Evolutionary conservation across 1,140 invertebrate species (phyloP).

Genomic region (Spodoptera frugiperda): DNA sequence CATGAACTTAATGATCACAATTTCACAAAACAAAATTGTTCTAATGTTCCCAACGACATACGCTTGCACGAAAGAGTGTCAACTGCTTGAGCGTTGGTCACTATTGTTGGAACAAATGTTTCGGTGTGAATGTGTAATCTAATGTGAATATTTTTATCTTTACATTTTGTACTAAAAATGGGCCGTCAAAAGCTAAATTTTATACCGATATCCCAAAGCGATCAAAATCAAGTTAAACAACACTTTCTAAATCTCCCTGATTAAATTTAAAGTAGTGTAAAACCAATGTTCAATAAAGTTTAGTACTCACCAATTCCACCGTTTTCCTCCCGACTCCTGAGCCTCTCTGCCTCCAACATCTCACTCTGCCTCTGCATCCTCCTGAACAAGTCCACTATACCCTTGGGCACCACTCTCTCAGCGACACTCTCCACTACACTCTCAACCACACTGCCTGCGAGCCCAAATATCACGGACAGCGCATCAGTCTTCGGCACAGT

Average conservation of each 20-base stretch:
- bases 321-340: conserved; percentile 84
- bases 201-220: no score
- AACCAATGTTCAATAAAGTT: not conserved
- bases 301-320: conserved; percentile 78
- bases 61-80: no score
- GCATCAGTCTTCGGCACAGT: conserved; percentile 77
- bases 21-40: conserved; percentile 8
- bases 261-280: no score
- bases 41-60: not conserved
- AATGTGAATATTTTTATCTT: no score
- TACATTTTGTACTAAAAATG: no score
- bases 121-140: no score
- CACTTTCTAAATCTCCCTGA: no score
- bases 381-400: conserved; percentile 78
- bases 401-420: conserved; percentile 79
- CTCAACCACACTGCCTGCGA: conserved; percentile 82
- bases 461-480: conserved; percentile 76
- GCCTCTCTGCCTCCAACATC: conserved; percentile 79
- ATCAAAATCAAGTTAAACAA: no score
- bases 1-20: conserved; percentile 4
- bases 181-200: no score
- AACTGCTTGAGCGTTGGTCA: no score
- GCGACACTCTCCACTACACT: conserved; percentile 81
- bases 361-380: conserved; percentile 81
- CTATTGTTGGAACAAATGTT: no score